Conservation (phyloP, 2,113 vertebrate genomes). For the Neotragus moschatus region DNA sequence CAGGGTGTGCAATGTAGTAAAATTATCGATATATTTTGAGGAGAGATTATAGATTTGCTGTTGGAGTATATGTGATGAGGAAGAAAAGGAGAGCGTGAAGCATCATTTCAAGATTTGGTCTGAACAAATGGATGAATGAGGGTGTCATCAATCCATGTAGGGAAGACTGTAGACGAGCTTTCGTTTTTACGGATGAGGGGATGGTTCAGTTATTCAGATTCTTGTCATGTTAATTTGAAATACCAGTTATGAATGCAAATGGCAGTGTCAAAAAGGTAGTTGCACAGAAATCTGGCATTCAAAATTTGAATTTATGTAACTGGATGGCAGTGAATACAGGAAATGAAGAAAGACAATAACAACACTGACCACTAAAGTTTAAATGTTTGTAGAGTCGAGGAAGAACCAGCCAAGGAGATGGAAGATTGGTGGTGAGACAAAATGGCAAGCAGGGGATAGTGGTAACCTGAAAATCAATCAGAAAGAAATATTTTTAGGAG, state of each 20-base stretch:
- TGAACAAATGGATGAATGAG: background rate
- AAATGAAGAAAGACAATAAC: background rate
- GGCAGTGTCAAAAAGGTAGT: background rate
- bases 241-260: background rate
- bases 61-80: background rate
- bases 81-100: background rate
- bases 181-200: background rate
- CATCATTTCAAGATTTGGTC: background rate
- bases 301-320: background rate
- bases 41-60: background rate
- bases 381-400: background rate
- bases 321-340: background rate
- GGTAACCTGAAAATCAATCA: background rate
- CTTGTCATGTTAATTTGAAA: background rate
- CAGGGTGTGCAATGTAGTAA: background rate
- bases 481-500: background rate
- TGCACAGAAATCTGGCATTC: background rate
- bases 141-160: background rate
- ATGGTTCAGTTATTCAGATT: background rate
- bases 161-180: background rate
- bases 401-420: background rate
- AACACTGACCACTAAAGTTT: background rate
- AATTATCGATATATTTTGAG: background rate
- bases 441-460: background rate
- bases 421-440: background rate